These are phyloP conservation scores for Merluccius polli DNA, from an alignment of 2,797 vertebrate species.

Conservation along the genomic window DNA sequence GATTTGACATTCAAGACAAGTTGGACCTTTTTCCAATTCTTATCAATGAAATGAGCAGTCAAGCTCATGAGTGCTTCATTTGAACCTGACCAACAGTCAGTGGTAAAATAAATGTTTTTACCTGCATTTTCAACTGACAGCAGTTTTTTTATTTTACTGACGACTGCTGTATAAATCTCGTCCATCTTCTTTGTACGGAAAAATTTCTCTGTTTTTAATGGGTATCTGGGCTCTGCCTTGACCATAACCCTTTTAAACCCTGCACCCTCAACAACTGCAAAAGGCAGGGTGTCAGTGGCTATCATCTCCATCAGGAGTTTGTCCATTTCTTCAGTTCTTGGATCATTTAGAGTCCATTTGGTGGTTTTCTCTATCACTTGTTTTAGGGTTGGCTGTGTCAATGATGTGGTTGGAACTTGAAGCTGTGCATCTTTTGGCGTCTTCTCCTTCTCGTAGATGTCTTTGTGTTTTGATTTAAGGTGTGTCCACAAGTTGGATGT, in stretches of 20 bases:
- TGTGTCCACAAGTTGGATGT: constrained; percentile 12
- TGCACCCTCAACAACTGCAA: constrained; percentile 11
- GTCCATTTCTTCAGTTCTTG: constrained; percentile 1
- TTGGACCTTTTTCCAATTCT: constrained; percentile 20
- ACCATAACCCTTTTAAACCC: constrained; percentile 18
- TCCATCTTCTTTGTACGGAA: constrained; percentile 10
- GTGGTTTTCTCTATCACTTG: constrained; percentile 13
- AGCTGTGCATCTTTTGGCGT: constrained; percentile 4
- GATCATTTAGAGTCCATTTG: constrained; percentile 18
- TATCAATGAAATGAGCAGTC: constrained; percentile 18
- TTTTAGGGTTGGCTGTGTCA: constrained; percentile 14
- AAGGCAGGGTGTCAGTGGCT: constrained; percentile 22
- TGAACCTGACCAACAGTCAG: constrained; percentile 18
- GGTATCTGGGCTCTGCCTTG: constrained; percentile 8
- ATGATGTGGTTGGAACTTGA: constrained; percentile 4
- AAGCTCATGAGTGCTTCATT: constrained; percentile 23
- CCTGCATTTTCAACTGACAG: constrained; percentile 15
- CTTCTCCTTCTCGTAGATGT: constrained; percentile 3
- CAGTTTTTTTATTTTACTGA: not conserved
- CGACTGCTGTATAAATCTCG: constrained; percentile 7
- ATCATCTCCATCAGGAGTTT: constrained; percentile 20
- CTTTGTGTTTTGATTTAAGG: constrained; percentile 7
- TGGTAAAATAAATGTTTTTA: constrained; percentile 9
- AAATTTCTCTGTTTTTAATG: constrained; percentile 17
- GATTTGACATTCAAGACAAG: constrained; percentile 18